A percentile compares a stretch with the other conserved stretches of the same genome.
These are phyloP conservation scores for Molossus molossus DNA, from an alignment of 2,797 vertebrate species.

Conservation along the genomic window DNA sequence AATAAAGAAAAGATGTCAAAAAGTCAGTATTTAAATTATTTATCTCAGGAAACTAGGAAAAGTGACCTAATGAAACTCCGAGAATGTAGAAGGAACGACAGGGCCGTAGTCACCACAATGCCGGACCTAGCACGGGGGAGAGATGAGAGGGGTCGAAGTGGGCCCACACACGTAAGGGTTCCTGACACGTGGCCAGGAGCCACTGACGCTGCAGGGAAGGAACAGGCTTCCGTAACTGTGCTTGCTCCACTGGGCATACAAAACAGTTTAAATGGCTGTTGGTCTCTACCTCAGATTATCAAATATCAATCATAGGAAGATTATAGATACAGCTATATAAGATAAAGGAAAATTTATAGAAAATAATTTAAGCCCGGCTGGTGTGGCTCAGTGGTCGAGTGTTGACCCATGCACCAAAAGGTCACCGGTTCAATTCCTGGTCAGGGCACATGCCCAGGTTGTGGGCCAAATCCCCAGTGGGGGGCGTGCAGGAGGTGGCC, in stretches of 20 bases:
- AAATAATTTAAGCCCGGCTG: background rate
- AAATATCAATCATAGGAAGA: background rate
- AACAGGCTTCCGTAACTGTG: background rate
- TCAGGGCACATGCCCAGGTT: too few relatives aligned
- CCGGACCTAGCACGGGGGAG: too few relatives aligned
- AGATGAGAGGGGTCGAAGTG: background rate
- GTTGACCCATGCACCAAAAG: too few relatives aligned
- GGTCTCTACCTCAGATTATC: background rate
- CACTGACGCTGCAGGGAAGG: too few relatives aligned
- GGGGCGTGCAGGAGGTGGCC: too few relatives aligned
- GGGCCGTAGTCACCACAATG: background rate
- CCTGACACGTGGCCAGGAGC: too few relatives aligned
- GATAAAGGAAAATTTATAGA: background rate
- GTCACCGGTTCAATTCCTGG: too few relatives aligned
- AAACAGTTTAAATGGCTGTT: background rate
- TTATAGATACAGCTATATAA: background rate
- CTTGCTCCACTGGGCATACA: too few relatives aligned
- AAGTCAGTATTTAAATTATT: background rate
- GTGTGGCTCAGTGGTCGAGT: too few relatives aligned
- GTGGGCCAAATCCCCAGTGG: too few relatives aligned
- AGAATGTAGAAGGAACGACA: background rate
- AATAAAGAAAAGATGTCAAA: background rate
- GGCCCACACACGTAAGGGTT: background rate
- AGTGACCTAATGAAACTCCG: background rate
- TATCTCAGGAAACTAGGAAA: slow-evolving; percentile 2